Conservation (phyloP, 2,113 vertebrate genomes). For the Probosciger aterrimus region DNA sequence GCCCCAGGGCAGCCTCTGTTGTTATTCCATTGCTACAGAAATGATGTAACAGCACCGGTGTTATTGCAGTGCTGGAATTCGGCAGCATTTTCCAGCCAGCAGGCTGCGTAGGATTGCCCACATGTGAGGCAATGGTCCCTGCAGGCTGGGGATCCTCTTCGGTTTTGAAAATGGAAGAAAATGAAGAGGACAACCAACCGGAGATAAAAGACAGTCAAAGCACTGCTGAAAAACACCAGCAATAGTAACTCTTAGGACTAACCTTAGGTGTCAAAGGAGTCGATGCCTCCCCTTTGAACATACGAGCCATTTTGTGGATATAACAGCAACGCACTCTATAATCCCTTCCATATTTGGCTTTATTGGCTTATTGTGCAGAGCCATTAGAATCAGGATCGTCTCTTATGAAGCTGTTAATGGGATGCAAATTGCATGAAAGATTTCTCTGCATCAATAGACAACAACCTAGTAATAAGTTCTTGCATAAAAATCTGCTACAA, state of each 20-base stretch:
- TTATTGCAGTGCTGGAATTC: neutral
- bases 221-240: neutral
- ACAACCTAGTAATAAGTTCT: neutral
- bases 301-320: neutral
- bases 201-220: neutral
- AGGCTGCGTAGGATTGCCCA: neutral
- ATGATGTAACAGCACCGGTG: neutral
- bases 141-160: neutral
- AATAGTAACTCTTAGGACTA: neutral
- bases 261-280: conserved; percentile 9
- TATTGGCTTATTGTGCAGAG: conserved; percentile 10
- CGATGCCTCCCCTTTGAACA: neutral
- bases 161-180: neutral
- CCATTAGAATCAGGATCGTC: neutral
- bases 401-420: conserved; percentile 29
- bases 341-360: conserved; percentile 1
- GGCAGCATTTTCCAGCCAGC: neutral
- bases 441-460: conserved; percentile 26
- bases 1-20: neutral
- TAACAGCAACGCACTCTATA: neutral
- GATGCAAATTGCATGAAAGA: neutral
- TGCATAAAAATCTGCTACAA: conserved; percentile 15
- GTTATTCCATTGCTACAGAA: neutral
- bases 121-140: neutral
- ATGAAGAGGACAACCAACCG: neutral